These are phyloP conservation scores for Pristionchus entomophagus DNA, from an alignment of 2,888 invertebrate species.

Conservation along the genomic window DNA sequence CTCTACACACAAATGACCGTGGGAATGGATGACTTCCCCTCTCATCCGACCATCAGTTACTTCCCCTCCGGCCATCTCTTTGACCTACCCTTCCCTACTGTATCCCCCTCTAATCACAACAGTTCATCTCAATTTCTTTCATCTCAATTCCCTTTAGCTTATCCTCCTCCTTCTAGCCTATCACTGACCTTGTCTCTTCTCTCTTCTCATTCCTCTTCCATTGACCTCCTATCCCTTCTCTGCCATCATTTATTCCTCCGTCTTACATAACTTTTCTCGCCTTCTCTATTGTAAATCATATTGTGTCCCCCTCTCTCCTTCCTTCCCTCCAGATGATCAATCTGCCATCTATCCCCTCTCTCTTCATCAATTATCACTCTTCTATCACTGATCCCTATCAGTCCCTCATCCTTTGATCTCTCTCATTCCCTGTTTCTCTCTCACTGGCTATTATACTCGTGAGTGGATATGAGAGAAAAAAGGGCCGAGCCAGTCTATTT, in stretches of 20 bases:
- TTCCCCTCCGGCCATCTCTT: neutral
- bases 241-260: constrained; percentile 22
- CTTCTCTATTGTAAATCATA: constrained; percentile 32
- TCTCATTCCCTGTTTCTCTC: neutral
- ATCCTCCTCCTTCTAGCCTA: neutral
- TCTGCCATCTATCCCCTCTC: constrained; percentile 1
- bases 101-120: constrained; percentile 1
- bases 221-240: constrained; percentile 34
- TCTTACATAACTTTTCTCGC: constrained; percentile 36
- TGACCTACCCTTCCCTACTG: neutral
- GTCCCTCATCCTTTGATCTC: constrained; percentile 35
- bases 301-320: neutral
- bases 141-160: neutral
- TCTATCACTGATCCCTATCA: constrained; percentile 2
- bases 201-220: neutral
- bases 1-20: constrained; percentile 38
- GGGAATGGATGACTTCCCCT: constrained; percentile 35
- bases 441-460: neutral
- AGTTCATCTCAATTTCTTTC: neutral
- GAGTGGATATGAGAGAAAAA: constrained; percentile 21
- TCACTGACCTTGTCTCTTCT: constrained; percentile 25
- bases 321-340: constrained; percentile 9
- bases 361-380: constrained; percentile 30
- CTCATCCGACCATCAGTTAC: neutral
- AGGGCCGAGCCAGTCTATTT: constrained; percentile 25